These are phyloP conservation scores for Holcopasites calliopsidis DNA, from an alignment of 1,140 invertebrate species.

Conservation along the genomic window DNA sequence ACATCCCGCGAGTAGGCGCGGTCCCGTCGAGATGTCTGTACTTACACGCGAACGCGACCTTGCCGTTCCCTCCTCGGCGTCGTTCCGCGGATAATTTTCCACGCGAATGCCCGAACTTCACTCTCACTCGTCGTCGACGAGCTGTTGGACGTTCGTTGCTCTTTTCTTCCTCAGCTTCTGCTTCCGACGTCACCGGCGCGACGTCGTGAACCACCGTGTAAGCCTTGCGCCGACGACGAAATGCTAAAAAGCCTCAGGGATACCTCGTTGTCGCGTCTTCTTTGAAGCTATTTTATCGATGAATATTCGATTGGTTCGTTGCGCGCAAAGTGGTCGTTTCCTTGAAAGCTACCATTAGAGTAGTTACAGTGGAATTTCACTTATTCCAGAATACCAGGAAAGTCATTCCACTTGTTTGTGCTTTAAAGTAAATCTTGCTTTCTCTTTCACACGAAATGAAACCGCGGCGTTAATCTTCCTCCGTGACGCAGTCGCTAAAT, in stretches of 20 bases:
- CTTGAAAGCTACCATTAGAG: neutral
- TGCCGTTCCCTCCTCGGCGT: neutral
- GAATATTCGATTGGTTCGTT: neutral
- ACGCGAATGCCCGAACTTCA: conserved; percentile 18
- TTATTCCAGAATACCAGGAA: no score
- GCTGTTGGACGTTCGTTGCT: conserved; percentile 2
- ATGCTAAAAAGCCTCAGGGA: neutral
- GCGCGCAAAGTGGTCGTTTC: neutral
- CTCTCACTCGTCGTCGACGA: conserved; percentile 19
- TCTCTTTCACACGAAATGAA: neutral
- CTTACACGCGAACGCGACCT: conserved; percentile 12
- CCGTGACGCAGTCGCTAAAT: conserved; percentile 12
- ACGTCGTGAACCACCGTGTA: neutral
- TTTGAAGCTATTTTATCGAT: neutral
- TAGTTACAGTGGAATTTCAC: neutral
- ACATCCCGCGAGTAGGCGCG: conserved; percentile 46
- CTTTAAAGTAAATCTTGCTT: no score
- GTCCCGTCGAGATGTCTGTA: conserved; percentile 15
- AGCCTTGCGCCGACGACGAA: conserved; percentile 13
- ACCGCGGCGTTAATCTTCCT: neutral
- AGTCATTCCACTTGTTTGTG: no score
- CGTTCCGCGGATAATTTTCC: conserved; percentile 49
- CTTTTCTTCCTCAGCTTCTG: conserved; percentile 6
- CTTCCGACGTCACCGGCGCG: conserved; percentile 9
- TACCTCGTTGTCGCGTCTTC: neutral